Base-by-base conservation (phyloP, 2,888 invertebrate genomes). In the Pocota personata region DNA sequence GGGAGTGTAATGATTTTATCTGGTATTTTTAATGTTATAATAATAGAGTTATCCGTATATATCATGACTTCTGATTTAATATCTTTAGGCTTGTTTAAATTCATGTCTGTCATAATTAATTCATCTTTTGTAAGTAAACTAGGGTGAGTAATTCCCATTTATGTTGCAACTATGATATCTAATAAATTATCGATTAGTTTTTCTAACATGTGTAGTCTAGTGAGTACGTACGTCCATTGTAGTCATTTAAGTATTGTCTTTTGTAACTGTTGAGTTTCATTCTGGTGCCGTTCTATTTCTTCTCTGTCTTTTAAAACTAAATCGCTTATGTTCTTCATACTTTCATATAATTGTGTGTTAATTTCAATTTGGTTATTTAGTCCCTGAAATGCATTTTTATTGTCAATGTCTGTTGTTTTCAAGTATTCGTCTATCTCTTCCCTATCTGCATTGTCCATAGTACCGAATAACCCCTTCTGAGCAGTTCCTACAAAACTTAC, bases 301-400 rank as follows among this genome's bases (percentile, higher is more conserved):
- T 48, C 30, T 35, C 24, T 24, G n/a, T 48, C 46, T 66, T 19
- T 66, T 66, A 66, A 48, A 48, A 35, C 66, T 19, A 66, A 48
- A 16, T 66, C 48, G 12, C 48, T 24, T 48, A 66, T 48, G 48
- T 48, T 66, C 27, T n/a, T 62, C 24, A 62, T 40, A 43, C 43
- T 62, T 62, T 62, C 24, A 24, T 62, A n/a, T 62, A 40, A 43
- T 21, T 24, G n/a, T 60, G 40, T 62, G 62, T 40, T 40, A 16
- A 62, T 62, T 62, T 62, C 30, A 46, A 32, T 66, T 66, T 66
- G 48, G 30, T 48, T 66, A 46, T 66, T 66, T 46, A 46, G 16
- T 48, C 32, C 30, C 14, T 66, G 30, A 19, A 16, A 16, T 66
- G 66, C 48, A 32, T 66, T 48, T 46, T 48, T 32, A 43, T 48